Conservation (phyloP, 37 sponge, comb jelly and placozoan genomes). For the Halichondria panicea region DNA sequence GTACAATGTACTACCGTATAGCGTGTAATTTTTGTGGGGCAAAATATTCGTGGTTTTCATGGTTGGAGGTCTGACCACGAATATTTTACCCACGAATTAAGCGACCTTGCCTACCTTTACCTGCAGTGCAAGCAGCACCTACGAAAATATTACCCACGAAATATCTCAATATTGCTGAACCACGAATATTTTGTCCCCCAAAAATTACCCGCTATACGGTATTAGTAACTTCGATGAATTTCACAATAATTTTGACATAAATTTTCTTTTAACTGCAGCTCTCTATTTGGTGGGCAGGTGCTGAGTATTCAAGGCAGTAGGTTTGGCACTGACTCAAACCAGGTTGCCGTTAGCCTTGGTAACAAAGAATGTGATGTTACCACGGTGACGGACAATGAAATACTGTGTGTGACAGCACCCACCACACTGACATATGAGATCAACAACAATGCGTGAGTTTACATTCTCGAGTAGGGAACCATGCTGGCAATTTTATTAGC, state of each 20-base stretch:
- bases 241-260: not conserved
- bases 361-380: slow-evolving; percentile 31
- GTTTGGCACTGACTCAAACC: slow-evolving; percentile 22
- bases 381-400: slow-evolving; percentile 10
- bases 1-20: too few relatives aligned
- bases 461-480: not conserved
- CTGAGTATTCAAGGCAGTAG: slow-evolving; percentile 60
- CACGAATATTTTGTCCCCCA: too few relatives aligned
- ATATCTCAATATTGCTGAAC: too few relatives aligned
- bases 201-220: too few relatives aligned
- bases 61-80: too few relatives aligned
- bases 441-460: slow-evolving; percentile 64
- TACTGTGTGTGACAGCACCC: slow-evolving; percentile 46
- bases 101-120: too few relatives aligned
- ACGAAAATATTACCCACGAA: too few relatives aligned
- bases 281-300: slow-evolving; percentile 78
- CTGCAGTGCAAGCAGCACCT: too few relatives aligned
- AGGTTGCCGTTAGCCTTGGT: slow-evolving; percentile 44
- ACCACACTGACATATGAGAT: slow-evolving; percentile 37
- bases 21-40: too few relatives aligned
- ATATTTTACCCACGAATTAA: too few relatives aligned
- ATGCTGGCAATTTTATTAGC: slow-evolving; percentile 2
- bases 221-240: too few relatives aligned
- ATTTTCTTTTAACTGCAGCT: slow-evolving; percentile 33
- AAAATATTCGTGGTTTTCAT: too few relatives aligned